A percentile compares a stretch with the other conserved stretches of the same genome.
phyloP scores from a whole-genome alignment of 2,797 vertebrate species.

The Balearica regulorum region DNA sequence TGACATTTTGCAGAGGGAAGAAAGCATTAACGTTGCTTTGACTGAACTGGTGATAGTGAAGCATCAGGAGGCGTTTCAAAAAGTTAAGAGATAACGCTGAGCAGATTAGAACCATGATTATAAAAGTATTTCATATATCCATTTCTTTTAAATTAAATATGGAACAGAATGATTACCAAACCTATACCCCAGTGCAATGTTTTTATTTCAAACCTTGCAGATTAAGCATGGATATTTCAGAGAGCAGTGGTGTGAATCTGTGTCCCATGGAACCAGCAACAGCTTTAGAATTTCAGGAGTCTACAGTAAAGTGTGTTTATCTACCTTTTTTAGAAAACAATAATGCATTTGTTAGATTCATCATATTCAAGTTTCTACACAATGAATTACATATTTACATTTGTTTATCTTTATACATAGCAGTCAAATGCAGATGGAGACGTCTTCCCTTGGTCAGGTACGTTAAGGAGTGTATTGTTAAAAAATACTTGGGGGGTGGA shows the following conservation, averaged over 20 bases:
- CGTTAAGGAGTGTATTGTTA: not conserved
- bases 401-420: conserved; percentile 69
- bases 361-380: not conserved
- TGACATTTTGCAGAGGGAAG: not conserved
- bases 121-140: not conserved
- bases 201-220: conserved; percentile 58
- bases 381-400: not conserved
- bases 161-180: not conserved
- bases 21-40: not conserved
- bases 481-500: not conserved
- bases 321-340: conserved; percentile 1
- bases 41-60: not conserved
- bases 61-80: not conserved
- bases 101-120: not conserved
- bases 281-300: conserved; percentile 65
- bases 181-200: not conserved
- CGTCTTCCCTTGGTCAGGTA: conserved; percentile 79
- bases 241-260: conserved; percentile 76
- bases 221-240: conserved; percentile 73
- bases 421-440: conserved; percentile 81
- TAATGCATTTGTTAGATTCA: not conserved
- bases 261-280: conserved; percentile 78
- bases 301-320: conserved; percentile 78
- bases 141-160: not conserved
- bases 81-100: not conserved